Conservation (phyloP, 2,888 invertebrate genomes). For the Dermolepida albohirtum region DNA sequence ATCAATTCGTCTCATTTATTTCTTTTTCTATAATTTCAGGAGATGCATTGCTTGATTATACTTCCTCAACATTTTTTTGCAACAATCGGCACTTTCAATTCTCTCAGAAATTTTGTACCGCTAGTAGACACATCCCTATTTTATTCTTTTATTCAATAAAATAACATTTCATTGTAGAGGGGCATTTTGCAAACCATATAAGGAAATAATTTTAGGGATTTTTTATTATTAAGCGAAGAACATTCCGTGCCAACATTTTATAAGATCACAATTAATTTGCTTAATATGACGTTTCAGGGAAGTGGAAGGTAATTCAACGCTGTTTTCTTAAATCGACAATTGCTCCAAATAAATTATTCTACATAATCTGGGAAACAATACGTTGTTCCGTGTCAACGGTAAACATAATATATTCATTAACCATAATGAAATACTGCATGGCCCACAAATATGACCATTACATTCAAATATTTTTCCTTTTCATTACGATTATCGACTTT, state of each 20-base stretch:
- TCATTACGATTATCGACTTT: conserved; percentile 35
- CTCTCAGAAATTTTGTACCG: too few relatives aligned
- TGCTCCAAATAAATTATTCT: conserved; percentile 37
- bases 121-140: too few relatives aligned
- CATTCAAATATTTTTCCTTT: conserved; percentile 13
- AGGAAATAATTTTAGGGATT: too few relatives aligned
- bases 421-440: conserved; percentile 29
- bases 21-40: too few relatives aligned
- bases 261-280: not conserved
- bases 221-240: too few relatives aligned
- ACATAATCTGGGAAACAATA: conserved; percentile 43
- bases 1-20: too few relatives aligned
- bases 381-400: conserved; percentile 33
- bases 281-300: conserved; percentile 17
- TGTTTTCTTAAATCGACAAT: conserved; percentile 42
- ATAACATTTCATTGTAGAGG: too few relatives aligned
- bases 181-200: too few relatives aligned
- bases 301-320: conserved; percentile 36
- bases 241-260: not conserved
- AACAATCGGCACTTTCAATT: too few relatives aligned
- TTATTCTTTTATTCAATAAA: too few relatives aligned
- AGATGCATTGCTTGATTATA: too few relatives aligned
- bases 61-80: too few relatives aligned
- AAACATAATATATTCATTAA: conserved; percentile 29
- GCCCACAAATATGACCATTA: conserved; percentile 2